These are phyloP conservation scores for Elanoides forficatus DNA, from an alignment of 2,113 vertebrate species.

Conservation along the genomic window DNA sequence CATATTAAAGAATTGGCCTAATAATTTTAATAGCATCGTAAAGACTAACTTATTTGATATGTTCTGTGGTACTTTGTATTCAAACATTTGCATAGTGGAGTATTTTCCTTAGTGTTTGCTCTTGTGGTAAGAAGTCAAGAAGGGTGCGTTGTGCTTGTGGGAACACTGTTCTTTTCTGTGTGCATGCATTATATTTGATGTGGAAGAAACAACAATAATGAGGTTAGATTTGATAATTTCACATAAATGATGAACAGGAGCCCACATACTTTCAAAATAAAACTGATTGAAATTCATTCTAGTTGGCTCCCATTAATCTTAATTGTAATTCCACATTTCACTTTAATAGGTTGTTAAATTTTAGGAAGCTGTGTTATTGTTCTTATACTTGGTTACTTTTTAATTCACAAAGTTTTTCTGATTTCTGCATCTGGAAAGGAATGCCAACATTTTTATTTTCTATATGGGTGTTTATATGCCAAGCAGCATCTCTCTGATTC, in stretches of 20 bases:
- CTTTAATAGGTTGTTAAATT: conserved; percentile 3
- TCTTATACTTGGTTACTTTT: conserved; percentile 26
- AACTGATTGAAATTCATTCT: conserved; percentile 50
- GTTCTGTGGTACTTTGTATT: not conserved
- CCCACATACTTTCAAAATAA: conserved; percentile 29
- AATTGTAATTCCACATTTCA: conserved; percentile 28
- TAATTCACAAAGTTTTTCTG: conserved; percentile 27
- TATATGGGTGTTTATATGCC: not conserved
- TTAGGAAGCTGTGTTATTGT: conserved; percentile 37
- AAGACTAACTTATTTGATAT: not conserved
- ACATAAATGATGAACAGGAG: conserved; percentile 13
- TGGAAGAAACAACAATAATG: conserved; percentile 35
- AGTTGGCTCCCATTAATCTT: conserved; percentile 33
- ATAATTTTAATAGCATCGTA: not conserved
- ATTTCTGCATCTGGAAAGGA: conserved; percentile 37
- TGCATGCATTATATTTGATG: conserved; percentile 5
- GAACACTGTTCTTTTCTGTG: conserved; percentile 16
- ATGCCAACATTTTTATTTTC: conserved; percentile 8
- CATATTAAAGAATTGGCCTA: not conserved
- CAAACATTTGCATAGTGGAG: not conserved
- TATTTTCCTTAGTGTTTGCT: not conserved
- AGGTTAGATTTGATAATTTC: conserved; percentile 21
- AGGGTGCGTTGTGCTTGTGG: not conserved
- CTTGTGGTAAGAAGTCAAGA: not conserved
- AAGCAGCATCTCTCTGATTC: not conserved